These are phyloP conservation scores for Acipenser oxyrinchus DNA, from an alignment of 2,797 vertebrate species.

Conservation along the genomic window DNA sequence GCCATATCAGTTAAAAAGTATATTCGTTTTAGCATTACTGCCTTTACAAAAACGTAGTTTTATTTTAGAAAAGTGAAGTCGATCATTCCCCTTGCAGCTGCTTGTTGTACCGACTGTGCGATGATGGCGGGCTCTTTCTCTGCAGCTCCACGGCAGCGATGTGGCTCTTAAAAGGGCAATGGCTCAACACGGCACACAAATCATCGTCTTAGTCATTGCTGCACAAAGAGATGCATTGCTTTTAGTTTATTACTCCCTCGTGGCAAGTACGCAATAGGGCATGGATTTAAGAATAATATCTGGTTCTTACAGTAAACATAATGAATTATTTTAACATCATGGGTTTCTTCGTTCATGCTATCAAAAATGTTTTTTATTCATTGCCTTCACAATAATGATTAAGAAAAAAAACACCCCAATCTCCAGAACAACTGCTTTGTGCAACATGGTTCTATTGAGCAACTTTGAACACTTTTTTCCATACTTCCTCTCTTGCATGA, in stretches of 20 bases:
- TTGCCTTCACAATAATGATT: no score
- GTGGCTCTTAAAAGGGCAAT: constrained; percentile 60
- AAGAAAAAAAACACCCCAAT: no score
- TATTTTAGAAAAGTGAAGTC: not conserved
- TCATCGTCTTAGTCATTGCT: constrained; percentile 58
- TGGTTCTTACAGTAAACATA: no score
- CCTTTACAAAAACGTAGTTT: not conserved
- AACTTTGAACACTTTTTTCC: no score
- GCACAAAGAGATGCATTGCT: constrained; percentile 4
- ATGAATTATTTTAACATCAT: no score
- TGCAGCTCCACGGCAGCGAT: constrained; percentile 47
- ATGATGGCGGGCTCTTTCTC: constrained; percentile 54
- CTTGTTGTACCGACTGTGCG: constrained; percentile 19
- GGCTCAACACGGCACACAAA: constrained; percentile 38
- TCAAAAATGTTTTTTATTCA: no score
- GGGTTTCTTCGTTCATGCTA: no score
- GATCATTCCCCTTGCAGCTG: constrained; percentile 47
- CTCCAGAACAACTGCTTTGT: no score
- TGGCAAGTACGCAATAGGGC: not conserved
- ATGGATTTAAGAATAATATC: no score
- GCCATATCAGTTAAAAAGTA: constrained; percentile 17
- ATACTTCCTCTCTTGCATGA: no score
- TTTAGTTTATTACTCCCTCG: not conserved
- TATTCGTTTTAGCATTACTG: constrained; percentile 37
- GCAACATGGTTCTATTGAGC: no score